Conservation (phyloP, 2,888 invertebrate genomes). For the Neoaliturus tenellus region DNA sequence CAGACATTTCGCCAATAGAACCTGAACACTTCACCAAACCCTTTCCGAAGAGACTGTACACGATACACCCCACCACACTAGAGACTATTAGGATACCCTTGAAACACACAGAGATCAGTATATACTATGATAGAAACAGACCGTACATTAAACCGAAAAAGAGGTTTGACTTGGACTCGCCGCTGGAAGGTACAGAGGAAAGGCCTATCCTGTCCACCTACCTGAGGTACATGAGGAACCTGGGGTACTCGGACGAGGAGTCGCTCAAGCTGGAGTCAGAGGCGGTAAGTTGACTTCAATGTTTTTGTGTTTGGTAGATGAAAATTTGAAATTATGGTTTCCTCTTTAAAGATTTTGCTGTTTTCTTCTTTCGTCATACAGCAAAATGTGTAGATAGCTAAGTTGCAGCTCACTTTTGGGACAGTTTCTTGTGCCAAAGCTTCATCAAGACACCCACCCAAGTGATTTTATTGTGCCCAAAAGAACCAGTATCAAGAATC, state of each 20-base stretch:
- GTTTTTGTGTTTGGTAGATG: no score
- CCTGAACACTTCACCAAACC: constrained; percentile 40
- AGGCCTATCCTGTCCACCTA: constrained; percentile 94
- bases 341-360: no score
- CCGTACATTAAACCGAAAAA: constrained; percentile 50
- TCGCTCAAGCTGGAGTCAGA: constrained; percentile 77
- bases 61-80: constrained; percentile 45
- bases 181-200: constrained; percentile 50
- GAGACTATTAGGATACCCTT: constrained; percentile 43
- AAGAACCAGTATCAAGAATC: no score
- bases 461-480: no score
- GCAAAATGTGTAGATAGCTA: no score
- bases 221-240: constrained; percentile 87
- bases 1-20: constrained; percentile 51
- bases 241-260: constrained; percentile 80
- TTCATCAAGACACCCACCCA: no score
- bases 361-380: no score
- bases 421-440: no score
- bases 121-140: constrained; percentile 45
- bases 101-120: constrained; percentile 49
- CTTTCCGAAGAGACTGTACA: constrained; percentile 48
- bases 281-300: constrained; percentile 75
- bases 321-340: no score
- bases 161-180: constrained; percentile 22
- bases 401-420: no score